Percentiles rank a stretch among this genome's conserved stretches.
Conservation (phyloP, 2,113 vertebrate species). For the Oceanodroma tethys region DNA sequence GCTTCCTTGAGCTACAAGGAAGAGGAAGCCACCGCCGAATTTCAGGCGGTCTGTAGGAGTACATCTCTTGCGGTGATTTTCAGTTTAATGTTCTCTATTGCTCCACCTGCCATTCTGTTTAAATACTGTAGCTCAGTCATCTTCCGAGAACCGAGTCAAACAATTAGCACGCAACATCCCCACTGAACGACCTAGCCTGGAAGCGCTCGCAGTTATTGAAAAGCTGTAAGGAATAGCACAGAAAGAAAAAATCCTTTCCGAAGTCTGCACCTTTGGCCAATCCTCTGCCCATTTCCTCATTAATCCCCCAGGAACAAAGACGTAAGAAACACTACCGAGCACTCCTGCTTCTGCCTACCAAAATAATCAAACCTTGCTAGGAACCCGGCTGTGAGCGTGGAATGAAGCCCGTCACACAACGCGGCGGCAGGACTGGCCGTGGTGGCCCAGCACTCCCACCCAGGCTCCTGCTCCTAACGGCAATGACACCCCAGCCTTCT, state of each 20-base stretch:
- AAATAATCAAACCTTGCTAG: conserved; percentile 1
- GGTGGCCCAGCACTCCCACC: neutral
- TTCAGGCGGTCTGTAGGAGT: neutral
- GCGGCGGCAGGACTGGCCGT: fast-evolving
- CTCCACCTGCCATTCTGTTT: conserved; percentile 23
- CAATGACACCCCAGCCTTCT: fast-evolving
- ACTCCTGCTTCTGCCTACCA: conserved; percentile 18
- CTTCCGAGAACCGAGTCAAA: neutral
- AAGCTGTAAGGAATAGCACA: neutral
- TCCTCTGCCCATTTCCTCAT: neutral
- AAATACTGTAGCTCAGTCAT: neutral
- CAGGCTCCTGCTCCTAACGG: fast-evolving
- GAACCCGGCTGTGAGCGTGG: neutral
- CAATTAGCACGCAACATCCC: neutral
- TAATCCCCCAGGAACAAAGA: conserved; percentile 20
- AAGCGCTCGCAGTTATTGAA: neutral
- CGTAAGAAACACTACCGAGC: neutral
- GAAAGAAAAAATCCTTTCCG: neutral
- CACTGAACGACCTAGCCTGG: neutral
- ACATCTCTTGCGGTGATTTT: neutral
- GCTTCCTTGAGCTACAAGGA: neutral
- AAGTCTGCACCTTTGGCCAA: neutral
- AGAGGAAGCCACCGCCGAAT: neutral
- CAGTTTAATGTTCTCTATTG: neutral
- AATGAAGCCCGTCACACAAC: neutral